Conservation (phyloP, 2,797 vertebrate species). For the Synaphobranchus kaupii region DNA sequence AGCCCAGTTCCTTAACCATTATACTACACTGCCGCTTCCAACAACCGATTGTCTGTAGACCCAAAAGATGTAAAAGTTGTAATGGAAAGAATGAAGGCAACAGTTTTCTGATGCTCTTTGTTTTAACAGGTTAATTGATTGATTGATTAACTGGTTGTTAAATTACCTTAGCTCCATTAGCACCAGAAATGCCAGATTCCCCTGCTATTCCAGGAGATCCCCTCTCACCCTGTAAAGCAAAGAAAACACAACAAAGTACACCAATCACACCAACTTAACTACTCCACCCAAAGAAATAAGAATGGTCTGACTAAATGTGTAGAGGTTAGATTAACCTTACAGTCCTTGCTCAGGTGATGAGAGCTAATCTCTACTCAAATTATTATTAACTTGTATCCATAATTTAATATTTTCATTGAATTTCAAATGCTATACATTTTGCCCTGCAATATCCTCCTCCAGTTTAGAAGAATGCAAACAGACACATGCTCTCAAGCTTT, state of each 20-base stretch:
- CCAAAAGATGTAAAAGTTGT: neutral
- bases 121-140: neutral
- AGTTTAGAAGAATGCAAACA: neutral
- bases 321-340: no score
- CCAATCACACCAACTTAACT: neutral
- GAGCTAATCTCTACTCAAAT: neutral
- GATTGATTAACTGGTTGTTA: neutral
- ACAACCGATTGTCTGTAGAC: neutral
- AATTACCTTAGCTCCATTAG: slow-evolving; percentile 43
- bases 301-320: no score
- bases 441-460: no score
- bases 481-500: neutral
- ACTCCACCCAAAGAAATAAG: no score
- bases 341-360: no score
- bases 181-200: slow-evolving; percentile 35
- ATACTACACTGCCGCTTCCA: no score
- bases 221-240: slow-evolving; percentile 35
- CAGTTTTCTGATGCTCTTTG: no score
- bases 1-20: no score
- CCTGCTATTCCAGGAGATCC: slow-evolving; percentile 39
- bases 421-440: neutral
- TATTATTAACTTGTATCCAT: neutral
- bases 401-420: neutral
- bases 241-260: neutral
- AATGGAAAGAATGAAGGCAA: neutral